Base-by-base conservation (phyloP, 2,888 invertebrate genomes). In the Ophioninae sp. region DNA sequence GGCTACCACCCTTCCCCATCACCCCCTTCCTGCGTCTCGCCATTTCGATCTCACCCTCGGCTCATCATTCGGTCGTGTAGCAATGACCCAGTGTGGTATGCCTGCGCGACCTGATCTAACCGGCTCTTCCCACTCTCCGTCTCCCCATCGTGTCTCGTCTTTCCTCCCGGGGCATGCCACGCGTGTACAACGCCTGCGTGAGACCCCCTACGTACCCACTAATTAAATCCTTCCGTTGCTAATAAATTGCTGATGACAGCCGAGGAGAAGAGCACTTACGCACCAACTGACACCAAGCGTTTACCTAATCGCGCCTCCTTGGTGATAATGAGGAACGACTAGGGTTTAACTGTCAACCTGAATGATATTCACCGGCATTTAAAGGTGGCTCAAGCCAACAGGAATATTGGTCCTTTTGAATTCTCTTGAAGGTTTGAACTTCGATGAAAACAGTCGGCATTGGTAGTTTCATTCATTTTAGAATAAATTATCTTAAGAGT, bases 201-300 rank as follows among this genome's bases (percentile, higher is more conserved):
- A 65, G 59, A 79, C 59, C 72, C 62, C 44, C 68, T 61, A 77
- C 70, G 74, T 78, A 64, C 65, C 69, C 56, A 57, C 84, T 85
- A 85, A 85, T 85, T 83, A 85, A 82, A 79, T 81, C 76, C 85
- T 84, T 85, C 77, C 81, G 75, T 79, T 57, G 50, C 78, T 76
- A 81, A 83, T 85, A 79, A 83, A 83, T 85, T 79, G 76, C 62
- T 21, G 81, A 83, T 79, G 74, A 77, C 84, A 69, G 65, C 20
- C 56, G 30, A 67, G 37, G 65, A 23, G 30, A 41, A 39, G 41
- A 64, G 70, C 56, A 21, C 64, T 23, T 23, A 70, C 56, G 21
- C 39, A 68, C 44, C 20, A 65, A 81, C 73, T 64, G 76, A 80
- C 80, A 57, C 41, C 23, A 57, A 68, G 17, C 57, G 62, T 17